Percentiles rank a stretch among this genome's conserved stretches.
These are phyloP conservation scores for Actinemys pallida DNA, from an alignment of 2,113 vertebrate species.

Conservation along the genomic window DNA sequence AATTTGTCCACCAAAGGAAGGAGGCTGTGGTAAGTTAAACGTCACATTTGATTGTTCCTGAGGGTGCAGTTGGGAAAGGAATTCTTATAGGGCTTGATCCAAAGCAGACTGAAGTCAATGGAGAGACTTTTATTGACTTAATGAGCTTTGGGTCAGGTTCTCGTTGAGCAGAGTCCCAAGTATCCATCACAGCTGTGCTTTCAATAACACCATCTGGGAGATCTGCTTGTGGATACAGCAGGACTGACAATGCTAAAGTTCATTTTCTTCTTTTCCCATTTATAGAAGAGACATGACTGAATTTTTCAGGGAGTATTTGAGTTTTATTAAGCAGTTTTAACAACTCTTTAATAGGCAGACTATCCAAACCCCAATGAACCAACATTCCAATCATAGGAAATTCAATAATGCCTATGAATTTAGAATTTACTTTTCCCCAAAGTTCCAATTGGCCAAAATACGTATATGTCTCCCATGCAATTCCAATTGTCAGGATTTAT, in stretches of 20 bases:
- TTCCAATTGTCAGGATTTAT: constrained; percentile 16
- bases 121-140: not conserved
- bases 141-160: not conserved
- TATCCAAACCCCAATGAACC: not conserved
- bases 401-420: constrained; percentile 9
- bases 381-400: not conserved
- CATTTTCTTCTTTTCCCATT: not conserved
- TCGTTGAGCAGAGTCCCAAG: not conserved
- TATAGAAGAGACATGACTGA: not conserved
- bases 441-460: not conserved
- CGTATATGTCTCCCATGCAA: not conserved
- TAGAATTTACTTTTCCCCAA: constrained; percentile 36
- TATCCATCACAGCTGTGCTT: not conserved
- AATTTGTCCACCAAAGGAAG: not conserved
- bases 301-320: constrained; percentile 15
- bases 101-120: not conserved
- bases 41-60: not conserved
- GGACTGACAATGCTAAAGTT: constrained; percentile 9
- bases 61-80: not conserved
- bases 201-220: not conserved
- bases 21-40: not conserved
- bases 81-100: not conserved
- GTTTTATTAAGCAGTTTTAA: not conserved
- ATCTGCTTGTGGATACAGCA: not conserved
- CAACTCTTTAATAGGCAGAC: not conserved